Conservation (phyloP, 2,797 vertebrate genomes). For the Tarsius wallacei region DNA sequence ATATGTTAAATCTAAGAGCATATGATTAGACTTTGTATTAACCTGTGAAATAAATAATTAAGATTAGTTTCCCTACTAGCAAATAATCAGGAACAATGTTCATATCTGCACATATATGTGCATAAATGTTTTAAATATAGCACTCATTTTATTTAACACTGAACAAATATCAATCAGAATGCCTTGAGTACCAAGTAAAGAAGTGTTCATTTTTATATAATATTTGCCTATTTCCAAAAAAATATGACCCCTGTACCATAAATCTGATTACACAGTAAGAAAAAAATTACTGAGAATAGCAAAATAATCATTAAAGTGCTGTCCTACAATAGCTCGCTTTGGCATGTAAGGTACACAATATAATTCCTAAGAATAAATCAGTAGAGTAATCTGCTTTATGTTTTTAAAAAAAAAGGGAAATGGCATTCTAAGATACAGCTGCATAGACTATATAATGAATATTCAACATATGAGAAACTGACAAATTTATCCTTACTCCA, state of each 20-base stretch:
- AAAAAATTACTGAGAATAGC: constrained; percentile 74
- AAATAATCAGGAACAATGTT: neutral
- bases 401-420: constrained; percentile 62
- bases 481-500: constrained; percentile 84
- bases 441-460: constrained; percentile 84
- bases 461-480: constrained; percentile 85
- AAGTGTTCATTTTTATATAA: constrained; percentile 37
- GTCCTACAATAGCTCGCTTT: constrained; percentile 73
- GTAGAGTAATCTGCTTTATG: constrained; percentile 76
- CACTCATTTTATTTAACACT: neutral
- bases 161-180: constrained; percentile 2
- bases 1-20: neutral
- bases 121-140: neutral
- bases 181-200: neutral
- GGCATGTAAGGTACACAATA: constrained; percentile 73
- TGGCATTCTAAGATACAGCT: constrained; percentile 88
- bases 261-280: constrained; percentile 70
- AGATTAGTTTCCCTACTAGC: neutral
- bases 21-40: neutral
- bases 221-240: constrained; percentile 7
- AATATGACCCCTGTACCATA: constrained; percentile 30
- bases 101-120: neutral
- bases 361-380: constrained; percentile 84
- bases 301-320: constrained; percentile 76
- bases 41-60: constrained; percentile 36